Base-by-base conservation (phyloP, 2,888 invertebrate genomes). In the Drosophila rubida region DNA sequence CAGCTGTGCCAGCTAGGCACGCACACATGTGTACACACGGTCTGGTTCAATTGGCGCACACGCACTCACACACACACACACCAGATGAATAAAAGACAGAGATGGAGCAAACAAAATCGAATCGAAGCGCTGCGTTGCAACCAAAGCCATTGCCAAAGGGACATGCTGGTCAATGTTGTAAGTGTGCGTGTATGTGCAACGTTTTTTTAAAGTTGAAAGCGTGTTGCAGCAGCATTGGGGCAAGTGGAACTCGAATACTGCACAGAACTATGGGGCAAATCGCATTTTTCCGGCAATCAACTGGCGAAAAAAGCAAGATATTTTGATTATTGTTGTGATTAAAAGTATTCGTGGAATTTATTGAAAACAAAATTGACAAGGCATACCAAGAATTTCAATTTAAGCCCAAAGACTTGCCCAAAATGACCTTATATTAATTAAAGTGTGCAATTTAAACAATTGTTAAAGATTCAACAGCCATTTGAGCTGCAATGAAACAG, bases 141-240 rank as follows among this genome's bases (percentile, higher is more conserved):
- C 39, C 53, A 55, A 63, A 63, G 14, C 32, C 57, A 59, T 23
- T 11, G 50, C 69, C 62, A 58, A 71, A 66, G 66, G 50, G 53
- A 58, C 39, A 58, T 71, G 66, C 66, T 66, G 77, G 61, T 67
- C 67, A 62, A 22, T 42, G 42, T 48, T 64, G 55, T 51, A 48
- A 41, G 27, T 25, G 44, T 42, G 57, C 7, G 44, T 44, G 16
- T n/a, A 30, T 48, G 22, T 51, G 58, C 14, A 39, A 46, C 23
- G 46, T 75, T 54, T 50, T 53, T 46, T 55, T 54, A 46, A 58
- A 50, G 50, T 49, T 57, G 22, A 22, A 13, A 22, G 69, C 63
- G 53, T 72, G 53, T 54, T 58, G n/a, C 14, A 45, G 46, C 2
- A 25, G 39, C 4, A 19, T 1, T 7, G 2, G 11, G 25, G 25